phyloP scores from a whole-genome alignment of 2,797 vertebrate genomes.

The Spizella passerina region DNA sequence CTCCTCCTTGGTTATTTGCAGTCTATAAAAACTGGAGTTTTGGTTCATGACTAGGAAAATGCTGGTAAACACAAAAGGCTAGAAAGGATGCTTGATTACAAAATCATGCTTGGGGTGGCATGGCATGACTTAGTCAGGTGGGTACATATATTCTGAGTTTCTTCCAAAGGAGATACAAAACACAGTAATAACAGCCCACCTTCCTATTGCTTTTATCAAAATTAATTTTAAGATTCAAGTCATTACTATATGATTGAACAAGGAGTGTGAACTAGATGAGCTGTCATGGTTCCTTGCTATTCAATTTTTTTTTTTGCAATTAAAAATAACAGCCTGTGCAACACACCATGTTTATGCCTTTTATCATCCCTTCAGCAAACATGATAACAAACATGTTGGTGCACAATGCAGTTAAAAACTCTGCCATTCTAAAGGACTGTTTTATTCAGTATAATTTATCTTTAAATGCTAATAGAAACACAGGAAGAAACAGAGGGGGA shows the following conservation, averaged over 20 bases:
- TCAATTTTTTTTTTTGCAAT: neutral
- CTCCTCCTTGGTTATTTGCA: neutral
- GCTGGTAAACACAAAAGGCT: neutral
- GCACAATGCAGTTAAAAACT: rapidly evolving
- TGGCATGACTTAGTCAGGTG: neutral
- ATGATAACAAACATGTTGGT: neutral
- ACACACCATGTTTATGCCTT: neutral
- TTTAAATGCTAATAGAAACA: neutral
- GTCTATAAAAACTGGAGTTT: neutral
- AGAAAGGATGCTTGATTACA: neutral
- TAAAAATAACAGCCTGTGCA: neutral
- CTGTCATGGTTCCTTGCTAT: neutral
- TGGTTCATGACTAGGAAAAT: neutral
- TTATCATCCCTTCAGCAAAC: neutral
- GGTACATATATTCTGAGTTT: neutral
- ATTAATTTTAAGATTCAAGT: neutral
- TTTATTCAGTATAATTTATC: neutral
- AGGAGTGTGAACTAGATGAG: neutral
- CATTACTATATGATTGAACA: neutral
- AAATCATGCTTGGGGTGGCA: neutral
- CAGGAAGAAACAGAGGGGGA: neutral
- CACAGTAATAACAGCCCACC: neutral
- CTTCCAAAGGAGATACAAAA: neutral
- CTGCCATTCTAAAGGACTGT: neutral
- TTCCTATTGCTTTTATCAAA: neutral